These are phyloP conservation scores for Ceratitis capitata DNA, from an alignment of 1,140 invertebrate genomes.

Conservation along the genomic window DNA sequence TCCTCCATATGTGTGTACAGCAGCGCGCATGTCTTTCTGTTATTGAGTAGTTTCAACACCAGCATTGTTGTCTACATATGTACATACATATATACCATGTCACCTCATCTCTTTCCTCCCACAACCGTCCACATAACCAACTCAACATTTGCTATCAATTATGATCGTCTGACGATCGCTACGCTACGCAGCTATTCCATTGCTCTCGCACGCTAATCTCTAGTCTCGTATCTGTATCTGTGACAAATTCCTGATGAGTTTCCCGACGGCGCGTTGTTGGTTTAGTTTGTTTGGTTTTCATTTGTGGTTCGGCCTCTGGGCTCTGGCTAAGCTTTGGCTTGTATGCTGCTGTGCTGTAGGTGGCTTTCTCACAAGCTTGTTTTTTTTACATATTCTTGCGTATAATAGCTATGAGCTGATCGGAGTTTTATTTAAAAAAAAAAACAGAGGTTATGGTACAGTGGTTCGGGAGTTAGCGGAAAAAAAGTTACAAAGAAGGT, in stretches of 20 bases:
- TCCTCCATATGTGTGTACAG: no score
- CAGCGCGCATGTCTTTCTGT: background rate
- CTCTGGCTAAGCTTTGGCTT: background rate
- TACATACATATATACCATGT: no score
- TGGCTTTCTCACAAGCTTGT: conserved; percentile 15
- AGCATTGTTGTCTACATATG: conserved; percentile 10
- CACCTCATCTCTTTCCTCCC: background rate
- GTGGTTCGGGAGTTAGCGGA: no score
- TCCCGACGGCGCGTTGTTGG: background rate
- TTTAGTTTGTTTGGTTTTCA: background rate
- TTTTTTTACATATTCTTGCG: background rate
- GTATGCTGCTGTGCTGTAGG: background rate
- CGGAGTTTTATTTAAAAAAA: background rate
- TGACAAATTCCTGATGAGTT: conserved; percentile 34
- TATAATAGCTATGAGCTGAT: background rate
- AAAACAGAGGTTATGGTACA: background rate
- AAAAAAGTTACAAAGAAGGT: no score
- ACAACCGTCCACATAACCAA: background rate
- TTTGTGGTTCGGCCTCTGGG: no score
- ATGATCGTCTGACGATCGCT: background rate
- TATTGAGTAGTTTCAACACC: background rate
- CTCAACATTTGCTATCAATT: background rate
- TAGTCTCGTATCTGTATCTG: conserved; percentile 29
- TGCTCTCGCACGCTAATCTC: conserved; percentile 10
- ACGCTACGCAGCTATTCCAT: background rate